Conservation (phyloP, 2,113 vertebrate genomes). For the Ivindomyrus marchei region DNA sequence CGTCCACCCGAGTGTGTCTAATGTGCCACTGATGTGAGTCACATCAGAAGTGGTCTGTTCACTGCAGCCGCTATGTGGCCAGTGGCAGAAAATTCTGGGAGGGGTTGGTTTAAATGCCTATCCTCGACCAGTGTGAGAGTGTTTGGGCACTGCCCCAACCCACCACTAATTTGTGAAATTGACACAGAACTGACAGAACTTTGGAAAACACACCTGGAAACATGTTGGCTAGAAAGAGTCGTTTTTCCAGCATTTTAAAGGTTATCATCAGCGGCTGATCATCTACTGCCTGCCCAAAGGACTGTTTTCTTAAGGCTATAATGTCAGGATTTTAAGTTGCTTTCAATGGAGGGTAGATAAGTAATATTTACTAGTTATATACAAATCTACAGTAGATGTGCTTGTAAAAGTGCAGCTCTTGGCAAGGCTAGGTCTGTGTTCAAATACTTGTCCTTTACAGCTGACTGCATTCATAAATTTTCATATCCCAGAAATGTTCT, state of each 20-base stretch:
- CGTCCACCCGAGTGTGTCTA: neutral
- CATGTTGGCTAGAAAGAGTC: neutral
- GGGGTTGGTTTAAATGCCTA: neutral
- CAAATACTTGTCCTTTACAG: neutral
- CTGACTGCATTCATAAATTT: neutral
- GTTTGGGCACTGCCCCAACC: neutral
- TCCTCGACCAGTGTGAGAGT: neutral
- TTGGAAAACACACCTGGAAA: neutral
- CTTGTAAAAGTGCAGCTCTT: neutral
- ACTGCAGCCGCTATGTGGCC: neutral
- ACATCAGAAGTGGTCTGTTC: neutral
- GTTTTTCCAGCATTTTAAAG: neutral
- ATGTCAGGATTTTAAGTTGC: neutral
- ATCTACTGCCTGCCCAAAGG: neutral
- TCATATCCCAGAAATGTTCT: neutral
- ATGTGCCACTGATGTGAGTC: neutral
- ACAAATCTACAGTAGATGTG: neutral
- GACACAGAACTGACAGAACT: neutral
- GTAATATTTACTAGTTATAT: neutral
- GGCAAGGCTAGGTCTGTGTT: neutral
- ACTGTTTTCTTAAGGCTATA: neutral
- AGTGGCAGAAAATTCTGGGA: neutral
- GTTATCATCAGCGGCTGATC: neutral
- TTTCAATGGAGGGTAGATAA: neutral
- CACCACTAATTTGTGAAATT: neutral